Evolutionary conservation across 2,888 invertebrate species (phyloP).

Genomic region (Rhaphigaster nebulosa): DNA sequence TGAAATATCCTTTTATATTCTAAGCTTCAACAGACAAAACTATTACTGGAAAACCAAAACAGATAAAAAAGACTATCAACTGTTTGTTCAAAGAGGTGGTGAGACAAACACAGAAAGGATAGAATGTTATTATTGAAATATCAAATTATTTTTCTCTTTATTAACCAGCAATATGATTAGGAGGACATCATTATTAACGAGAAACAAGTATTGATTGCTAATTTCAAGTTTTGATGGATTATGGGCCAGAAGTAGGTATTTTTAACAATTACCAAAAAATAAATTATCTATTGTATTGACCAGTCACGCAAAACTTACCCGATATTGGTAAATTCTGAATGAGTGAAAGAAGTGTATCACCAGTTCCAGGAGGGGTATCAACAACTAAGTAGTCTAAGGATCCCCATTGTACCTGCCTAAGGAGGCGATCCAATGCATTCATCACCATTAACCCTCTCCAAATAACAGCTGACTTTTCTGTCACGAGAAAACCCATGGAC

Average conservation of each 20-base stretch:
- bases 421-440: constrained; percentile 89
- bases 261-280: neutral
- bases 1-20: too few relatives aligned
- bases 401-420: constrained; percentile 91
- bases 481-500: constrained; percentile 94
- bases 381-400: constrained; percentile 89
- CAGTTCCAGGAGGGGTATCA: constrained; percentile 97
- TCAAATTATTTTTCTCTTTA: too few relatives aligned
- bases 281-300: neutral
- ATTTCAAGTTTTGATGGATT: neutral
- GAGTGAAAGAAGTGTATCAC: constrained; percentile 93
- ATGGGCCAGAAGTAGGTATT: neutral
- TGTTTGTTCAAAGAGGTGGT: too few relatives aligned
- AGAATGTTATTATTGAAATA: too few relatives aligned
- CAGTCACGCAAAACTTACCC: constrained; percentile 71
- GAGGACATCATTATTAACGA: too few relatives aligned
- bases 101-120: too few relatives aligned
- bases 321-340: constrained; percentile 89
- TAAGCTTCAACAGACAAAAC: too few relatives aligned
- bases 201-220: neutral
- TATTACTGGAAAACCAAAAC: too few relatives aligned
- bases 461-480: constrained; percentile 87
- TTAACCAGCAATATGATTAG: too few relatives aligned
- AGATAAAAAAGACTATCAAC: too few relatives aligned
- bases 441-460: constrained; percentile 98